Evolutionary conservation across 2,797 vertebrate genomes (phyloP).

Genomic region (Myotis daubentonii): DNA sequence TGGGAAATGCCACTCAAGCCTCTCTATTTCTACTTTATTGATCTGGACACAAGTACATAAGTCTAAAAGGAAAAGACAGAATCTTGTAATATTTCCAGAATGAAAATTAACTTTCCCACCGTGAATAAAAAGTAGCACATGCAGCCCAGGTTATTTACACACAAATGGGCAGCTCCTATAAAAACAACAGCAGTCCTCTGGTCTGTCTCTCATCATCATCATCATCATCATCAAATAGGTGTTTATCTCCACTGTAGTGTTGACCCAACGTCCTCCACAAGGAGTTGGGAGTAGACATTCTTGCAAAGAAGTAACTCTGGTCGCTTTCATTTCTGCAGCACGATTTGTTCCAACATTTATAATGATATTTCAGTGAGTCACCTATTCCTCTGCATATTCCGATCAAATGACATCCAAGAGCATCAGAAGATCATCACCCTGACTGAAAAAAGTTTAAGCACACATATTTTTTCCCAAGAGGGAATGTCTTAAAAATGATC

Average conservation of each 20-base stretch:
- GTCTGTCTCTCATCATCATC: conserved; percentile 65
- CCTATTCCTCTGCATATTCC: conserved; percentile 76
- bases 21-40: conserved; percentile 71
- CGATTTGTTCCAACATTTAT: conserved; percentile 68
- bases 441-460: conserved; percentile 81
- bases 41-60: conserved; percentile 69
- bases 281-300: conserved; percentile 62
- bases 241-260: conserved; percentile 66
- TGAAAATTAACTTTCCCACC: conserved; percentile 72
- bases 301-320: conserved; percentile 68
- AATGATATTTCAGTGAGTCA: conserved; percentile 75
- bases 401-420: conserved; percentile 75
- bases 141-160: conserved; percentile 71
- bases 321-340: conserved; percentile 68
- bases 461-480: conserved; percentile 80
- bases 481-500: conserved; percentile 76
- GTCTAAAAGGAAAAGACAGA: conserved; percentile 70
- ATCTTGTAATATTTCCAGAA: conserved; percentile 68
- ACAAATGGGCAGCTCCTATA: conserved; percentile 67
- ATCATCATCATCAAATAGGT: conserved; percentile 49
- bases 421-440: conserved; percentile 80
- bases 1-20: conserved; percentile 57
- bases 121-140: conserved; percentile 63
- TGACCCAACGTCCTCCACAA: conserved; percentile 71
- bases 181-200: conserved; percentile 65